Conservation (phyloP, 2,797 vertebrate species). For the Arvicola amphibius region DNA sequence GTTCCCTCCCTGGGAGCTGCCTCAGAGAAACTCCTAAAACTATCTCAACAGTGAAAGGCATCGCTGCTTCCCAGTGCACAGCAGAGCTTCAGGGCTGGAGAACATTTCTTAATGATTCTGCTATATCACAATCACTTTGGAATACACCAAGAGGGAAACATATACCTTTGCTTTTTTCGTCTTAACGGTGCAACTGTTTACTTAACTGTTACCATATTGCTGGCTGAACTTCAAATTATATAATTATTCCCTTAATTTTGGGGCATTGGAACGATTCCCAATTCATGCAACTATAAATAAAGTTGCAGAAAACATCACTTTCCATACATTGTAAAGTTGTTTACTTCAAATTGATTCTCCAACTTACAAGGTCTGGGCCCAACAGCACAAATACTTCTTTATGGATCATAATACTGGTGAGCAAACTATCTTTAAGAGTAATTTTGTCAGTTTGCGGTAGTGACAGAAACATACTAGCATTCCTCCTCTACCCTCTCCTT, state of each 20-base stretch:
- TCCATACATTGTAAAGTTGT: conserved; percentile 29
- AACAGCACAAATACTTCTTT: background rate
- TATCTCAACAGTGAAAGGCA: background rate
- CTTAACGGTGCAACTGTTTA: background rate
- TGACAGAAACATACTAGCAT: background rate
- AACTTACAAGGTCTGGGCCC: conserved; percentile 35
- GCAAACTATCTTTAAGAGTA: background rate
- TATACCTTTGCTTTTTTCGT: conserved; percentile 34
- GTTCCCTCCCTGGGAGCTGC: background rate
- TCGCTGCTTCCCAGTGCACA: background rate
- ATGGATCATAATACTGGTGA: background rate
- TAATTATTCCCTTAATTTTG: conserved; percentile 65
- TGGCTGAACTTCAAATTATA: conserved; percentile 43
- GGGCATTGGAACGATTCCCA: conserved; percentile 52
- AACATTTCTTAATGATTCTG: background rate
- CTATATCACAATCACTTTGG: background rate
- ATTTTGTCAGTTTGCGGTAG: background rate
- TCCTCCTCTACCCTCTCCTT: background rate
- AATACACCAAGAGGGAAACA: conserved; percentile 42
- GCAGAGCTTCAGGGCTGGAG: background rate
- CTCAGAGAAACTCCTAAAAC: background rate
- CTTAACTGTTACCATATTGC: conserved; percentile 53
- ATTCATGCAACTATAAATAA: conserved; percentile 58
- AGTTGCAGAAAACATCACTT: conserved; percentile 37
- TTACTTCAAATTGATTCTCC: conserved; percentile 36